phyloP scores from a whole-genome alignment of 2,888 invertebrate species.

The Graphium colonna region DNA sequence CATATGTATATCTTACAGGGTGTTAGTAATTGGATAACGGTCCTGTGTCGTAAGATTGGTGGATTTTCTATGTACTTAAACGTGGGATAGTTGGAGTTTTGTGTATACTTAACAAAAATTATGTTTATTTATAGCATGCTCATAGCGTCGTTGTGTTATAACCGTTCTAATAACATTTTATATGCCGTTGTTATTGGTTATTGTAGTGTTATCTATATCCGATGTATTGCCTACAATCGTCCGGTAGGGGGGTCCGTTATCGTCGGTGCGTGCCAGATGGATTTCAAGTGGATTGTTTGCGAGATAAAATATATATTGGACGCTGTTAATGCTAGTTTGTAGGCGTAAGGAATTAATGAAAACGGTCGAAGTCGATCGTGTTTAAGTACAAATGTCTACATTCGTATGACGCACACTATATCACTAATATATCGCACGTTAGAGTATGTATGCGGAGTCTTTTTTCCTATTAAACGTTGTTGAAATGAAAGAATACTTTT shows the following conservation, averaged over 20 bases:
- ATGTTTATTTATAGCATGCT: constrained; percentile 38
- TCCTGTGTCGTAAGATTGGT: constrained; percentile 36
- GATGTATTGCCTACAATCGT: constrained; percentile 60
- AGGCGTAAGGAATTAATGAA: constrained; percentile 38
- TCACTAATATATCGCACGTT: constrained; percentile 33
- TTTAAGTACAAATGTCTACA: constrained; percentile 36
- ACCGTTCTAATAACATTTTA: constrained; percentile 39
- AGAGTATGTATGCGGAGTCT: constrained; percentile 9
- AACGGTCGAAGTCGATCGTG: constrained; percentile 35
- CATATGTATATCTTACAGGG: constrained; percentile 64
- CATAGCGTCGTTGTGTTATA: constrained; percentile 34
- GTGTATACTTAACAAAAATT: no score
- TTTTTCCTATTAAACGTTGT: constrained; percentile 16
- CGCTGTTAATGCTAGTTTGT: constrained; percentile 50
- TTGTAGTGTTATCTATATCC: constrained; percentile 52
- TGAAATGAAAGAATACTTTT: constrained; percentile 18
- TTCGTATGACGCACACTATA: constrained; percentile 19
- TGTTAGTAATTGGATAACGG: constrained; percentile 62
- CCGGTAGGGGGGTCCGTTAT: constrained; percentile 59
- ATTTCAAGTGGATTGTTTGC: constrained; percentile 57
- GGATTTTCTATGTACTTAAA: constrained; percentile 33
- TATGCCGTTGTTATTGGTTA: constrained; percentile 45
- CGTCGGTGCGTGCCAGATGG: constrained; percentile 56
- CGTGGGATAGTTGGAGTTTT: constrained; percentile 1
- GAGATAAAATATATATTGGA: constrained; percentile 57